Evolutionary conservation across 2,888 invertebrate genomes (phyloP), one percentile per base, ranked within the genome.

Genomic region (Lithophane leautieri): DNA sequence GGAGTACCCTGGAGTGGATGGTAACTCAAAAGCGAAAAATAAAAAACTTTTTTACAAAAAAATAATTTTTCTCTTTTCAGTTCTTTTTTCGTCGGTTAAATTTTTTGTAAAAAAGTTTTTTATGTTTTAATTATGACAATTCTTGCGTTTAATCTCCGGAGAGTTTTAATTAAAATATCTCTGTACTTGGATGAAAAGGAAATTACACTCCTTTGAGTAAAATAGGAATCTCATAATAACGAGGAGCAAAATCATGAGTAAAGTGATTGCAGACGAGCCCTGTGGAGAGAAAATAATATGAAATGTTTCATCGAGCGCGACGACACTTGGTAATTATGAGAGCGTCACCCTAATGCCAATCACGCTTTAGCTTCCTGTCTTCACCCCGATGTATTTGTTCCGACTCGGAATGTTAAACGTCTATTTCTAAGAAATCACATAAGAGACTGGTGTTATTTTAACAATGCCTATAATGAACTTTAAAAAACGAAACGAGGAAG

Each of bases 161-260:
- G 47, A 58, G 14, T 34, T 70, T 83, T 84, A 77, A 81, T 86
- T 84, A 82, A 81, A 81, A 77, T 73, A 63, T 74, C 65, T 83
- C 80, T 77, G 75, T 78, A 61, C 61, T 72, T 68, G 0, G 11
- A 66, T 75, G 34, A 76, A 67, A 74, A 76, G 50, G 66, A 78
- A 76, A 58, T 68, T 73, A 47, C 34, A 78, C 25, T 84, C 56
- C 50, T 66, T 73, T 62, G 73, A 70, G 78, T 78, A 65, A 70
- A 82, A 84, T 65, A 72, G 22, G 9, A 70, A 62, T 52, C 28
- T 68, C 25, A 60, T 50, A 68, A 8, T 50, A 63, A 69, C 9
- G 9, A 74, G 47, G 54, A 42, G 28, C 14, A n/a, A 40, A 58
- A 60, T 67, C n/a, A 58, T 40, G 40, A 75, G 67, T 44, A 28